Percentiles rank a stretch among this genome's conserved stretches.
Evolutionary conservation across 2,113 vertebrate species (phyloP).

Genomic region (Myrmophylax atrothorax): DNA sequence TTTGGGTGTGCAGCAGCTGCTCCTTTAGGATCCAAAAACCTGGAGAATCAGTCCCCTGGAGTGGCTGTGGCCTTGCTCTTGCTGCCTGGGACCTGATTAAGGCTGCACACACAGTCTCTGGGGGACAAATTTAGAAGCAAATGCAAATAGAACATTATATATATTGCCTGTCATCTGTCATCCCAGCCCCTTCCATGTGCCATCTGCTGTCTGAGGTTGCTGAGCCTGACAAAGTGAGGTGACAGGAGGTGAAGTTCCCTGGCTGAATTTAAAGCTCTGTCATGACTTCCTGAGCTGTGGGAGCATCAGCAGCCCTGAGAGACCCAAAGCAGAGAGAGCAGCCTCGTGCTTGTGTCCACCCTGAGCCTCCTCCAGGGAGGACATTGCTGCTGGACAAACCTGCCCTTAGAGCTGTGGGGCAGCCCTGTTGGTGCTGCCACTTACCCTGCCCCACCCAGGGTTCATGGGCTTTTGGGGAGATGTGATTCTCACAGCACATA

Average conservation of each 20-base stretch:
- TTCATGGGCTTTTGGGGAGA: background rate
- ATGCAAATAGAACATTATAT: slow-evolving; percentile 38
- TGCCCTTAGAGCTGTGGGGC: background rate
- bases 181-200: background rate
- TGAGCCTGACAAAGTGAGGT: background rate
- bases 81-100: background rate
- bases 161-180: slow-evolving; percentile 7
- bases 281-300: background rate
- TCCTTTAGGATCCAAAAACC: background rate
- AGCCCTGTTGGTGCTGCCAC: background rate
- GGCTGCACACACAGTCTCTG: background rate
- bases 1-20: background rate
- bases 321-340: background rate
- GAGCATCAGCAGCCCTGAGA: background rate
- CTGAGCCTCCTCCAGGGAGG: background rate
- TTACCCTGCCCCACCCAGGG: background rate
- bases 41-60: background rate
- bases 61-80: background rate
- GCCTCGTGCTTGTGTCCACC: background rate
- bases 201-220: slow-evolving; percentile 38
- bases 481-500: background rate
- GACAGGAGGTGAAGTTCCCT: background rate
- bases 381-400: background rate
- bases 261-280: background rate
- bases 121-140: slow-evolving; percentile 22